Evolutionary conservation across 2,888 invertebrate species (phyloP).

Genomic region (Blomia tropicalis): DNA sequence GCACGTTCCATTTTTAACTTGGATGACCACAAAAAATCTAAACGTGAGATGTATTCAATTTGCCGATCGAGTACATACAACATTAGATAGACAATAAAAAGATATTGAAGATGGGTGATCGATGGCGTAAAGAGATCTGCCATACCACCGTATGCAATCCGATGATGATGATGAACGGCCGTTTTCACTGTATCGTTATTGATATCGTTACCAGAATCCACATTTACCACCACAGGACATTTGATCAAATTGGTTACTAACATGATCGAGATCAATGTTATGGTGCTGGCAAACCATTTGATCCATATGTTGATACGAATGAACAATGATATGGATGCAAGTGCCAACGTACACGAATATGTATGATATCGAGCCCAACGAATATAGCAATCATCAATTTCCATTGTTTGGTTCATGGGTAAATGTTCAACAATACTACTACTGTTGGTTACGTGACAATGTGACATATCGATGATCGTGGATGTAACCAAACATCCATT

Average conservation of each 20-base stretch:
- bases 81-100: constrained; percentile 56
- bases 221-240: constrained; percentile 20
- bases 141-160: neutral
- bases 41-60: constrained; percentile 69
- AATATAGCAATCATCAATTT: too few species aligned
- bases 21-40: constrained; percentile 69
- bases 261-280: constrained; percentile 50
- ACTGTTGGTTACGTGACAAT: neutral
- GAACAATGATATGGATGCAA: constrained; percentile 69
- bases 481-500: too few species aligned
- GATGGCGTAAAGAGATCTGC: constrained; percentile 21
- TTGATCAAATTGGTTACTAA: constrained; percentile 41
- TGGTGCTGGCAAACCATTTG: constrained; percentile 57
- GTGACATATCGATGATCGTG: neutral
- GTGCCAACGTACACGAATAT: constrained; percentile 61
- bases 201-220: neutral
- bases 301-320: constrained; percentile 66
- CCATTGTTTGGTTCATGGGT: neutral
- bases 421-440: too few species aligned
- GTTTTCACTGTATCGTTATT: neutral
- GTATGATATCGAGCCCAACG: constrained; percentile 58
- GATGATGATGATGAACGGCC: neutral
- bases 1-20: constrained; percentile 61
- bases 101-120: constrained; percentile 48
- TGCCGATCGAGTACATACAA: constrained; percentile 63